A percentile compares a stretch with the other conserved stretches of the same genome.
Evolutionary conservation across 2,113 vertebrate genomes (phyloP).

Genomic region (Hypocryptadius cinnamomeus): DNA sequence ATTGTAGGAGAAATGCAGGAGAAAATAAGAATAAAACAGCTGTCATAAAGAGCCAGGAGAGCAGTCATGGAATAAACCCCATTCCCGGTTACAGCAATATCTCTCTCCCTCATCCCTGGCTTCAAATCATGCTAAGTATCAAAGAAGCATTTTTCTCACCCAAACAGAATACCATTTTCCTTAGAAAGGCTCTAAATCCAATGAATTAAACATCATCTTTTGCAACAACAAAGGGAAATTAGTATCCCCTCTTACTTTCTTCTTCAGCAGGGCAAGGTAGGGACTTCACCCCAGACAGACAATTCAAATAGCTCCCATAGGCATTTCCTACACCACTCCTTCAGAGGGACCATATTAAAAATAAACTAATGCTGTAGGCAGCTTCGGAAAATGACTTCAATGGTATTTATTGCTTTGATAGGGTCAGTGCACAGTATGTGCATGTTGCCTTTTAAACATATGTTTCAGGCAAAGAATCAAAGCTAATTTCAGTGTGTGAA

Average conservation of each 20-base stretch:
- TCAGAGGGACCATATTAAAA: conserved; percentile 55
- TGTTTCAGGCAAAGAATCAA: conserved; percentile 72
- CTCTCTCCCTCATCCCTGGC: conserved; percentile 26
- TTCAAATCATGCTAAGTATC: conserved; percentile 60
- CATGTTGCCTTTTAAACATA: conserved; percentile 70
- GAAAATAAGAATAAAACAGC: background rate
- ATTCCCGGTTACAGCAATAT: background rate
- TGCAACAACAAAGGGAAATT: conserved; percentile 54
- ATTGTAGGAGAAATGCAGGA: background rate
- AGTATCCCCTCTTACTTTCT: conserved; percentile 46
- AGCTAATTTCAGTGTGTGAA: conserved; percentile 76
- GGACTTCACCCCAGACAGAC: conserved; percentile 14
- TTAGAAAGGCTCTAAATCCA: conserved; percentile 54
- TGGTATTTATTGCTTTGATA: conserved; percentile 59
- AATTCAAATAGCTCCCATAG: conserved; percentile 54
- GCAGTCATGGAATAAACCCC: background rate
- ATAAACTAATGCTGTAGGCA: conserved; percentile 53
- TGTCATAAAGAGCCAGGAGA: conserved; percentile 27
- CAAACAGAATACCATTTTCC: conserved; percentile 60
- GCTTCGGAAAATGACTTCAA: conserved; percentile 49
- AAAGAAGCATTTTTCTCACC: conserved; percentile 64
- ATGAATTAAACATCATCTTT: conserved; percentile 66
- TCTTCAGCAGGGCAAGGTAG: conserved; percentile 21
- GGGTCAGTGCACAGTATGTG: conserved; percentile 56
- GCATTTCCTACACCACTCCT: conserved; percentile 30